A percentile compares a stretch with the other conserved stretches of the same genome.
These are phyloP conservation scores for Netelia fuscicornis DNA, from an alignment of 2,888 invertebrate genomes.

Conservation along the genomic window DNA sequence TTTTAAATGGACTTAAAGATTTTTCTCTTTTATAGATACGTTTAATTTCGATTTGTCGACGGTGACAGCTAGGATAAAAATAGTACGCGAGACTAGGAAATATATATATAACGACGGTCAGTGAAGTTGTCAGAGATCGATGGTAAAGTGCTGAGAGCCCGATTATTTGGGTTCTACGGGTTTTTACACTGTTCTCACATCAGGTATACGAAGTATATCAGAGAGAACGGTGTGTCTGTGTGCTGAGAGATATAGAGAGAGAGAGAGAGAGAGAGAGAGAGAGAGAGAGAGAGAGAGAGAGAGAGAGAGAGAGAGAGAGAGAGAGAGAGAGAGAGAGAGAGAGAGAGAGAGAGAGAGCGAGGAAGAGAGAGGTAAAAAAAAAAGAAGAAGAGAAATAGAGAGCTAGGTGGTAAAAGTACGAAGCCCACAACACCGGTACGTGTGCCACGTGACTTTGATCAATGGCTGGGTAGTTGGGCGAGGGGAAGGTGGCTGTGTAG, in stretches of 20 bases:
- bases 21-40: not conserved
- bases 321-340: constrained; percentile 42
- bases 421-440: constrained; percentile 60
- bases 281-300: constrained; percentile 43
- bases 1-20: not conserved
- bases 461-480: constrained; percentile 64
- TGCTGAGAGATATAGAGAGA: constrained; percentile 24
- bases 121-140: constrained; percentile 63
- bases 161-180: constrained; percentile 51
- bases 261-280: constrained; percentile 41
- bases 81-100: not conserved
- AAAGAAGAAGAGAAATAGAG: constrained; percentile 41
- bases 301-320: constrained; percentile 38
- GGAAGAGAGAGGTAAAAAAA: constrained; percentile 42
- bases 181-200: constrained; percentile 38
- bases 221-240: constrained; percentile 17
- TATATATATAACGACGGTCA: constrained; percentile 37
- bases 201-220: constrained; percentile 37
- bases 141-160: constrained; percentile 60
- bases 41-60: constrained; percentile 18
- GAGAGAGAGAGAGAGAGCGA: constrained; percentile 40
- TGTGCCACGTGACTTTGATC: constrained; percentile 72
- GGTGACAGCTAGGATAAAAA: not conserved
- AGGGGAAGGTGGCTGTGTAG: constrained; percentile 23
- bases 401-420: constrained; percentile 55